Conservation (phyloP, 2,797 vertebrate genomes). For the Falco biarmicus region DNA sequence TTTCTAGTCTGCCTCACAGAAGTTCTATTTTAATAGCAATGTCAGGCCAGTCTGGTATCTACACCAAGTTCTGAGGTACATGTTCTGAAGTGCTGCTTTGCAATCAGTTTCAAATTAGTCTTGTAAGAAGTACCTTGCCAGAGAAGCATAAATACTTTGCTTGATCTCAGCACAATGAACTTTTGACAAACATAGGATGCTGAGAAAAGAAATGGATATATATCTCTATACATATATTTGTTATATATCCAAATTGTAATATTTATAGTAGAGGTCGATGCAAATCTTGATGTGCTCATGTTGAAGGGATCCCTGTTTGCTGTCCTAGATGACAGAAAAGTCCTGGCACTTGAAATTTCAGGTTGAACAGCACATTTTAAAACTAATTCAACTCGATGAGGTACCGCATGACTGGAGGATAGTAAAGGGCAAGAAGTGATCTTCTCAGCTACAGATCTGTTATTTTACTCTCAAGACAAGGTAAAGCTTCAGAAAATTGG, state of each 20-base stretch:
- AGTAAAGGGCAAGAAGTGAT: background rate
- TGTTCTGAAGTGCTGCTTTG: background rate
- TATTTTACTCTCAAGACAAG: background rate
- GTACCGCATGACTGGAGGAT: background rate
- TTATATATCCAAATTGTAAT: background rate
- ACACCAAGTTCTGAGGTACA: background rate
- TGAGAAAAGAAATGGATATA: background rate
- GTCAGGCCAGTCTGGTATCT: background rate
- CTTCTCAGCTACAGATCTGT: background rate
- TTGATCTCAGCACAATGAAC: background rate
- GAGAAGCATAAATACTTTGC: background rate
- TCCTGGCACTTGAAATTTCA: background rate
- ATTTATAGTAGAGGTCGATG: background rate
- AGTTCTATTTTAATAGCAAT: background rate
- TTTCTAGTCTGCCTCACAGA: background rate
- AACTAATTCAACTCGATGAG: background rate
- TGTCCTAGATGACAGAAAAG: background rate
- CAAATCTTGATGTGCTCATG: background rate
- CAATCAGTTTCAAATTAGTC: background rate
- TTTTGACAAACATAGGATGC: background rate
- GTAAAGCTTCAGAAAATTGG: background rate
- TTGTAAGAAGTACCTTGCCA: background rate
- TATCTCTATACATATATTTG: background rate
- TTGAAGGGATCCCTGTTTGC: background rate
- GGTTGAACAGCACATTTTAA: background rate